Evolutionary conservation across 2,888 invertebrate species (phyloP).

Genomic region (Halocaridina rubra): DNA sequence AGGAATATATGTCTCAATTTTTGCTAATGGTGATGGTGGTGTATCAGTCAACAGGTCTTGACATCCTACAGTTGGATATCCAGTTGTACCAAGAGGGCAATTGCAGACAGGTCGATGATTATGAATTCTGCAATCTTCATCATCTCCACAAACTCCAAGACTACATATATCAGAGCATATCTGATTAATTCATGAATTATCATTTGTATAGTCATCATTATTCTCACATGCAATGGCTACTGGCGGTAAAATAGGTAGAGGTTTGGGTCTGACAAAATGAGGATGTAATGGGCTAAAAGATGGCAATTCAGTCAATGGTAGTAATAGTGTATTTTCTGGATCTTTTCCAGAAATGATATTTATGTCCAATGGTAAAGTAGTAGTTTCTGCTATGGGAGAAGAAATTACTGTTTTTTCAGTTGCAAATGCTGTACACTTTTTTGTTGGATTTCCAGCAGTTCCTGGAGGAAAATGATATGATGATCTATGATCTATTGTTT

Average conservation of each 20-base stretch:
- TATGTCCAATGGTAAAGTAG: not conserved
- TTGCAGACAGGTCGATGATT: slow-evolving; percentile 64
- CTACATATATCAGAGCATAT: slow-evolving; percentile 82
- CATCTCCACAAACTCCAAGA: slow-evolving; percentile 55
- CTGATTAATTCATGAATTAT: slow-evolving; percentile 79
- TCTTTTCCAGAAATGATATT: slow-evolving; percentile 22
- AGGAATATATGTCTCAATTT: not conserved
- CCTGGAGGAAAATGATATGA: slow-evolving; percentile 67
- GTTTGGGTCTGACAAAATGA: not conserved
- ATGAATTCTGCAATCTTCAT: slow-evolving; percentile 61
- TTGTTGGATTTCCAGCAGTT: slow-evolving; percentile 66
- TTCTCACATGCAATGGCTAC: slow-evolving; percentile 77
- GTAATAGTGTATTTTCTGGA: not conserved
- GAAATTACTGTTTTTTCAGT: slow-evolving; percentile 47
- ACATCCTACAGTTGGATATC: slow-evolving; percentile 56
- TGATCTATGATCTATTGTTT: slow-evolving; percentile 66
- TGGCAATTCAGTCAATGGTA: slow-evolving; percentile 16
- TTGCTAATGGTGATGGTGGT: not conserved
- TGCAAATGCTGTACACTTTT: slow-evolving; percentile 65
- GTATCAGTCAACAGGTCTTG: slow-evolving; percentile 13
- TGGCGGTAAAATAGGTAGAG: slow-evolving; percentile 30
- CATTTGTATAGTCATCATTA: slow-evolving; percentile 78
- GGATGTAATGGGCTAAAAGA: not conserved
- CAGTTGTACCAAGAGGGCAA: slow-evolving; percentile 64
- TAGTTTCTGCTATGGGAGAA: slow-evolving; percentile 23